Percentiles rank a stretch among this genome's conserved stretches.
Evolutionary conservation across 2,797 vertebrate genomes (phyloP).

Genomic region (Pipistrellus pipistrellus): DNA sequence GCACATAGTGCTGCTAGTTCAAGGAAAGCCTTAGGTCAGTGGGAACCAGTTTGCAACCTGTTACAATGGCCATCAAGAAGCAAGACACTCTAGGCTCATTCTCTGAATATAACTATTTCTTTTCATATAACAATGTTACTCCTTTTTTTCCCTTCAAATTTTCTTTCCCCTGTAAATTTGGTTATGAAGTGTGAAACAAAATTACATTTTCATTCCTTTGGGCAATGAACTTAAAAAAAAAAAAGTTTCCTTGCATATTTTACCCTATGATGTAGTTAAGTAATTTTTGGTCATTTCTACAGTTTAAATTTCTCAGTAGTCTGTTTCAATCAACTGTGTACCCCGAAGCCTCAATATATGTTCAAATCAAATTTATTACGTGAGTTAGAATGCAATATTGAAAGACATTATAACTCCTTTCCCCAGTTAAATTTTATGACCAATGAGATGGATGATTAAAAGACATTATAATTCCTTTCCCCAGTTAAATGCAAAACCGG

Average conservation of each 20-base stretch:
- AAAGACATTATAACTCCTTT: neutral
- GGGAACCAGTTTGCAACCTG: neutral
- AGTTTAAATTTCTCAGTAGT: neutral
- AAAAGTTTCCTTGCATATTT: neutral
- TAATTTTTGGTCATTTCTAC: neutral
- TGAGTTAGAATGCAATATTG: neutral
- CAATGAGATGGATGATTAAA: neutral
- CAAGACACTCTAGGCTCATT: neutral
- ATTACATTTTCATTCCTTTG: neutral
- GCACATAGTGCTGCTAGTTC: neutral
- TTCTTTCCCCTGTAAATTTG: neutral
- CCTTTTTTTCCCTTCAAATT: neutral
- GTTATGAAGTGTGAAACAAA: neutral
- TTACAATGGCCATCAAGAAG: neutral
- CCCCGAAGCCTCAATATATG: neutral
- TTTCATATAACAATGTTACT: neutral
- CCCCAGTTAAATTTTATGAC: neutral
- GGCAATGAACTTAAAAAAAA: neutral
- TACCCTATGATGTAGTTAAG: neutral
- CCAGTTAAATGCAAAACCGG: neutral
- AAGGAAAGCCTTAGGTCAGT: neutral
- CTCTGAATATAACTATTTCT: neutral
- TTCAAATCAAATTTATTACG: neutral
- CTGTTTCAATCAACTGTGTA: neutral
- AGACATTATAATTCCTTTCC: neutral